Conservation (phyloP, 2,113 vertebrate species). For the Trachemys scripta region DNA sequence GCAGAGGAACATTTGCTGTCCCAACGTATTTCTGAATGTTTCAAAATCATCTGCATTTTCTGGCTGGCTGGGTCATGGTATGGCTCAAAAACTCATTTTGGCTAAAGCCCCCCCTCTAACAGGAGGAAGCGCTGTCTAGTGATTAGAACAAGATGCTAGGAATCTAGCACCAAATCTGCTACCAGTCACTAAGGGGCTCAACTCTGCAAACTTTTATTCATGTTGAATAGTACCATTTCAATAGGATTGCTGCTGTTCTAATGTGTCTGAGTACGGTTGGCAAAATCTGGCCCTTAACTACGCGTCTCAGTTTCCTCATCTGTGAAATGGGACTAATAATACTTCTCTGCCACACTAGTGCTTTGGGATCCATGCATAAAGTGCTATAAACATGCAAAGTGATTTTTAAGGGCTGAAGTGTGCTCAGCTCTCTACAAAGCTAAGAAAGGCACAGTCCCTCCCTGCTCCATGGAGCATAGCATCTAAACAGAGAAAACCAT, state of each 20-base stretch:
- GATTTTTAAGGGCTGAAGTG: background rate
- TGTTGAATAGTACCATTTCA: too few relatives aligned
- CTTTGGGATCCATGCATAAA: background rate
- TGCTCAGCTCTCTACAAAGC: rapidly evolving
- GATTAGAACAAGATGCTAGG: background rate
- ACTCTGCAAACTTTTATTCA: too few relatives aligned
- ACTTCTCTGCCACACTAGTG: background rate
- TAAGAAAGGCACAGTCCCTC: background rate
- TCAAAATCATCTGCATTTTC: background rate
- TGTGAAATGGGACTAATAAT: too few relatives aligned
- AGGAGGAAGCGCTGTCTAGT: background rate
- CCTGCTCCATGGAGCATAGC: background rate
- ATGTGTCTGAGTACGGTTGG: too few relatives aligned
- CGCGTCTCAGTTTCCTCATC: too few relatives aligned
- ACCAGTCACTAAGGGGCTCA: too few relatives aligned
- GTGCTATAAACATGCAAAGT: background rate
- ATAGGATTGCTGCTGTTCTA: too few relatives aligned
- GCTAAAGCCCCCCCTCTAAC: background rate
- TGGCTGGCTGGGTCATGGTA: constrained; percentile 1
- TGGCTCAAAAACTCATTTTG: background rate
- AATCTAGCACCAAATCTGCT: too few relatives aligned
- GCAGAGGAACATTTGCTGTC: background rate
- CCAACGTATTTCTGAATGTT: background rate
- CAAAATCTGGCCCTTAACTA: too few relatives aligned
- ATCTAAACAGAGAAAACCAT: rapidly evolving